Base-by-base conservation (phyloP, 2,888 invertebrate species). In the Drosophila kuntzei region DNA sequence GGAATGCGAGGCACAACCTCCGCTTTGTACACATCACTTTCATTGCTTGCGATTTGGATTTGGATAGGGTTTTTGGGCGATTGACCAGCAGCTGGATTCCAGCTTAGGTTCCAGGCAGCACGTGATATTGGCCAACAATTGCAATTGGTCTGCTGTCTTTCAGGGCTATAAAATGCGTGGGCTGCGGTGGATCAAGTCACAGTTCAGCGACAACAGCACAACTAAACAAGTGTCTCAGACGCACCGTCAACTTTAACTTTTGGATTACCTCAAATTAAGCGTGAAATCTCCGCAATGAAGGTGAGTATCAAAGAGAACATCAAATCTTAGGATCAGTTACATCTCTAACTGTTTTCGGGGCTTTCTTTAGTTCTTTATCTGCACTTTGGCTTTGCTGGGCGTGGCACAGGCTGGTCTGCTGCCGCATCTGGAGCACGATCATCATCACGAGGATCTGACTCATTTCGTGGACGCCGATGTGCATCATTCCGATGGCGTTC, bases 221-320 rank as follows among this genome's bases (percentile, higher is more conserved):
- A 67, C 70, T 44, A 54, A 54, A 43, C 86, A 67, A 84, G 86
- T 82, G 76, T 79, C 75, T 77, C 67, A 59, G 72, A 59, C 70
- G 66, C 79, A 41, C 71, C 78, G 76, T 72, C 73, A 78, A 78
- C 79, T 71, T 67, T 62, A 74, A 70, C 68, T 80, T 87, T 89
- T 89, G 87, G 85, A 86, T 87, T 71, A 36, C 80, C 82, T 80
- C 80, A 86, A 89, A 75, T 68, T 73, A 91, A 91, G 90, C 79
- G 74, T 79, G 90, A 90, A 91, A 91, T 91, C 90, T 80, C 89
- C 66, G 69, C 54, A 90, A 91, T 91, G 91, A 91, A 91, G 91
- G 91, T 91, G 73, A 60, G 76, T 47, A 27, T 22, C 11, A 7
- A n/a, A 8, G 1, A 27, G 27, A n/a, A 47, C 14, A 16, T 34